Base-by-base conservation (phyloP, 2,888 invertebrate genomes). In the Platerodrilus igneus region DNA sequence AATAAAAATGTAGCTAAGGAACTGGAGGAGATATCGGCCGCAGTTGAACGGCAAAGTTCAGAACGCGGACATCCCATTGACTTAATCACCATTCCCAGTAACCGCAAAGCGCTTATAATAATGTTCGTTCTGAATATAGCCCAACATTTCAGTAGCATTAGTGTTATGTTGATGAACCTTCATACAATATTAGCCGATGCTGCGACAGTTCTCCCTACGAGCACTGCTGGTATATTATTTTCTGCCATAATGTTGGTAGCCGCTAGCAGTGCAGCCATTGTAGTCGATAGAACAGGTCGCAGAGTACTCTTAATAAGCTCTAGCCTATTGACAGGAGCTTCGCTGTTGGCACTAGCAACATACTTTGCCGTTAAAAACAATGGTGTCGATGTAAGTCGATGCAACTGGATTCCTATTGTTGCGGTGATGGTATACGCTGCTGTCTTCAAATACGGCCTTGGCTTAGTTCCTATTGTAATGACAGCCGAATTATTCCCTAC, bases 161-260 rank as follows among this genome's bases (percentile, higher is more conserved):
- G 60, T 28, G 67, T 67, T 1, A 63, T 68, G 28, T 27, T 67
- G n/a, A 68, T 68, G 67, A 68, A 68, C 29, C 47, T 68, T 8
- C 67, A 67, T 41, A 50, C 57, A 4, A 67, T 68, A 37, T 38
- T 68, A 13, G 50, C 52, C 6, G 59, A 61, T 34, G 66, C 66
- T 0, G 61, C 61, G 3, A 60, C 63, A 2, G 59, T 62, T 28
- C 58, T 67, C 23, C 47, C 58, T 9, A 46, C 59, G 3, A 52
- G 37, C 55, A 50, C 50, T 2, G 59, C 65, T 1, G 64, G 63
- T 2, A 67, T 68, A 30, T 48, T 67, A 5, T 67, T 67, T 40
- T 56, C 65, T 1, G 56, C 55, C 3, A 50, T 64, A 13, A 67
- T 68, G 66, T 44, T 68, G 17, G 25, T 62, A 3, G 55, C 63